Evolutionary conservation across 2,888 invertebrate genomes (phyloP), one percentile per base, ranked within the genome.

Genomic region (Harpagoxenus sublaevis): DNA sequence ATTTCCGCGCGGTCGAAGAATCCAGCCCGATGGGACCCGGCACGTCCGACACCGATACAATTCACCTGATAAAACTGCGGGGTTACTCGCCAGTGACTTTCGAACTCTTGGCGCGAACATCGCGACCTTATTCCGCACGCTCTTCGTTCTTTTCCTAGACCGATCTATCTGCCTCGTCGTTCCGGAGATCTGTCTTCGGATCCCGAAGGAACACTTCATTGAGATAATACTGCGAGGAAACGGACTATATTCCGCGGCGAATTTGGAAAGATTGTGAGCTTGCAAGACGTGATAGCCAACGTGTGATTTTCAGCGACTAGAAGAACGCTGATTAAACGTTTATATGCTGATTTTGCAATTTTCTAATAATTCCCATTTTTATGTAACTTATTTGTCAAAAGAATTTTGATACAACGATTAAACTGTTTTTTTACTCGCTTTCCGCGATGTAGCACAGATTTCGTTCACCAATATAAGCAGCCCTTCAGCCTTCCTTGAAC

Each of bases 31-130:
- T 86, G 88, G 88, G 87, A 88, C 84, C 87, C 85, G 85, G 92
- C 92, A 92, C 92, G 91, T 92, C 91, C 90, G 91, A 92, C 90
- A 92, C 90, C 92, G 92, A 93, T 93, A 92, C 91, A 92, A 93
- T 92, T 91, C 90, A 88, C 85, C 87, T 87, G 91, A 91, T 92
- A 91, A 92, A 92, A 91, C 89, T 89, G 86, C 84, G 84, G 60
- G 88, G 88, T 83, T 83, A 78, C 89, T 81, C 83, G n/a, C 18
- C 23, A 79, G 78, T 85, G 89, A 86, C 79, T 87, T 90, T 88
- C 84, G 62, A 74, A 88, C 85, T 86, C 85, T 86, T 84, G 42
- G 62, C 60, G 83, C 66, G 71, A 18, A 57, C 62, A 79, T 81
- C 86, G 85, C 84, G 78, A 55, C 85, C 70, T 84, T 83, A 74